Conservation (phyloP, 2,888 invertebrate species). For the Agapostemon virescens region DNA sequence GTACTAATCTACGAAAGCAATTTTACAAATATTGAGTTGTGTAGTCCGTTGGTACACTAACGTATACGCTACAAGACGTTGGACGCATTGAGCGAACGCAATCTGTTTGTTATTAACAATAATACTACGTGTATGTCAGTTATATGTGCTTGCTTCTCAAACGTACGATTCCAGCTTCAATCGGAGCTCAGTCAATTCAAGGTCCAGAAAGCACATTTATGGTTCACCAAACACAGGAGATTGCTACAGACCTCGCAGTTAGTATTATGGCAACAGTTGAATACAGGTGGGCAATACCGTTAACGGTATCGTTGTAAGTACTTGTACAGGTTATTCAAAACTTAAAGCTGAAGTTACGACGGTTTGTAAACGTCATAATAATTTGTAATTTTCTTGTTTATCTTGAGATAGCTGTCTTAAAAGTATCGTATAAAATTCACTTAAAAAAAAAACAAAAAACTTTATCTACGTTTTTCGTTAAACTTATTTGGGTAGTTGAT, state of each 20-base stretch:
- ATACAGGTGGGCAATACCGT: neutral
- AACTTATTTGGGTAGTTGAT: neutral
- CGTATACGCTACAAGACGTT: neutral
- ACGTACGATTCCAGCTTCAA: constrained; percentile 33
- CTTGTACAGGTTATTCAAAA: neutral
- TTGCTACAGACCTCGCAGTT: neutral
- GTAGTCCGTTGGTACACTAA: neutral
- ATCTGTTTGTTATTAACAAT: neutral
- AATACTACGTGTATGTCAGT: neutral
- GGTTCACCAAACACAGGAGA: constrained; percentile 15
- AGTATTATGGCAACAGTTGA: constrained; percentile 15
- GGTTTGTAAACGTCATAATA: neutral
- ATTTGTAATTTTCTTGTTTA: neutral
- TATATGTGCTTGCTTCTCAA: constrained; percentile 32
- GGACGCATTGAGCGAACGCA: neutral
- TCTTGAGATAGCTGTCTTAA: neutral
- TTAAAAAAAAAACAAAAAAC: neutral
- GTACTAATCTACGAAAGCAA: too few species aligned
- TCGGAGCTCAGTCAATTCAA: constrained; percentile 48
- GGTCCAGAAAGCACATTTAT: constrained; percentile 43
- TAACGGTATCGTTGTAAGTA: neutral
- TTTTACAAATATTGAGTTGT: neutral
- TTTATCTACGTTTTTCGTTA: neutral
- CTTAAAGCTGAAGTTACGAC: neutral
- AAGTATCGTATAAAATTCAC: neutral